phyloP scores from a whole-genome alignment of 2,113 vertebrate genomes.

The Semnornis frantzii region DNA sequence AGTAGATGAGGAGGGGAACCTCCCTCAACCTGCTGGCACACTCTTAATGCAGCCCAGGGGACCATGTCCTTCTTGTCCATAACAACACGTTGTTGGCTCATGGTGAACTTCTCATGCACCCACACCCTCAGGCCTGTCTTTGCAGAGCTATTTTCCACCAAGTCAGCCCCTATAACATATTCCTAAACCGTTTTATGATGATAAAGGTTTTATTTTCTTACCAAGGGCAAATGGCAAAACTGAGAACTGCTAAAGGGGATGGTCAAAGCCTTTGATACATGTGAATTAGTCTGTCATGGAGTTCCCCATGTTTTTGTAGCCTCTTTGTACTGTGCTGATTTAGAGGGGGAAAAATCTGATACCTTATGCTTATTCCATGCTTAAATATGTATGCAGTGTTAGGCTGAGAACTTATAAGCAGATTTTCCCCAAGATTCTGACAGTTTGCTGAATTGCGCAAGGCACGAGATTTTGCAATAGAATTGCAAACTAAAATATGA shows the following conservation, averaged over 20 bases:
- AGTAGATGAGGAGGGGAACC: too few relatives aligned
- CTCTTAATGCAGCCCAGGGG: too few relatives aligned
- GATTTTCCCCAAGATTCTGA: neutral
- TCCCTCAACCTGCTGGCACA: too few relatives aligned
- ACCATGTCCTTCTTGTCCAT: too few relatives aligned
- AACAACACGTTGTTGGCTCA: too few relatives aligned
- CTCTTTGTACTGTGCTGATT: neutral
- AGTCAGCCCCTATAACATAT: too few relatives aligned
- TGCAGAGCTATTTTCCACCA: too few relatives aligned
- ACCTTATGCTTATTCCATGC: neutral
- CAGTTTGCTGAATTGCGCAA: neutral
- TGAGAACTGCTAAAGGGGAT: neutral
- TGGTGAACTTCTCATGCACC: too few relatives aligned
- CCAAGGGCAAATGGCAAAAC: neutral
- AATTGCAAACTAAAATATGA: neutral
- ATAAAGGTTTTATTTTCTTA: too few relatives aligned
- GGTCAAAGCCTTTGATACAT: neutral
- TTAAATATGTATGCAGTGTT: neutral
- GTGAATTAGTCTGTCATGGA: neutral
- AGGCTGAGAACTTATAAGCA: neutral
- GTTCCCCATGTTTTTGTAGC: neutral
- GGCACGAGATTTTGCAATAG: neutral
- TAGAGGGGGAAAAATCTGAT: neutral
- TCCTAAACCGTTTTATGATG: too few relatives aligned
- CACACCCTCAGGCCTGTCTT: too few relatives aligned